Conservation (phyloP, 2,797 vertebrate species). For the Anguilla anguilla region DNA sequence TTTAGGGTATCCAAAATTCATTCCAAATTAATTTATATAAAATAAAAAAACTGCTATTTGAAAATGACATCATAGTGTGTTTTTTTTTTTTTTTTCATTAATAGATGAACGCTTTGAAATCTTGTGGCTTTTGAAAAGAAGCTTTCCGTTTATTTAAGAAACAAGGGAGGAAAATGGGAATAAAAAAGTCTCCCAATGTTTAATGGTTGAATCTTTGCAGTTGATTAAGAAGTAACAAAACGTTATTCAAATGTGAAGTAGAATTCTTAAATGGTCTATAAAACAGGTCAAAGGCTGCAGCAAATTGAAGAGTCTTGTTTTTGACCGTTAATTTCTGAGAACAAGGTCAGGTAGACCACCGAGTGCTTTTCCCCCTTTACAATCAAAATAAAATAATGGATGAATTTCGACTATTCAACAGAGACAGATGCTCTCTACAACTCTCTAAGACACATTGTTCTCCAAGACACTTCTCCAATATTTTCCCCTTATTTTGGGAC, state of each 20-base stretch:
- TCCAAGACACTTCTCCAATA: conserved; percentile 55
- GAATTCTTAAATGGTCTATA: conserved; percentile 21
- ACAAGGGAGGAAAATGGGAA: not conserved
- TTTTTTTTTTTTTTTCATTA: not conserved
- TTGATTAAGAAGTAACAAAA: not conserved
- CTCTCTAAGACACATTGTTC: conserved; percentile 35
- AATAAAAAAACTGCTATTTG: not conserved
- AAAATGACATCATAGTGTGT: not conserved
- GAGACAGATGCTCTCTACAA: conserved; percentile 55
- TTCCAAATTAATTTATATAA: not conserved
- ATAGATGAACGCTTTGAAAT: not conserved
- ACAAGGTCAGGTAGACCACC: conserved; percentile 62
- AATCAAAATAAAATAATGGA: conserved; percentile 53
- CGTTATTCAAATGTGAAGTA: conserved; percentile 5
- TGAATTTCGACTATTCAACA: conserved; percentile 57
- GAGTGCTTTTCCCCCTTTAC: conserved; percentile 52
- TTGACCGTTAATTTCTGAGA: conserved; percentile 43
- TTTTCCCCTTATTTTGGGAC: not conserved
- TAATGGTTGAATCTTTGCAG: not conserved
- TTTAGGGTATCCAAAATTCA: not conserved
- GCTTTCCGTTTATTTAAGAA: not conserved
- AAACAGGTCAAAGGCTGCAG: conserved; percentile 46
- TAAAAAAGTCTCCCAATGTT: not conserved
- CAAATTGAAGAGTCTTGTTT: conserved; percentile 54
- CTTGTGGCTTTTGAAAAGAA: not conserved